Evolutionary conservation across 1,140 invertebrate species (phyloP).

Genomic region (Eueides isabella): DNA sequence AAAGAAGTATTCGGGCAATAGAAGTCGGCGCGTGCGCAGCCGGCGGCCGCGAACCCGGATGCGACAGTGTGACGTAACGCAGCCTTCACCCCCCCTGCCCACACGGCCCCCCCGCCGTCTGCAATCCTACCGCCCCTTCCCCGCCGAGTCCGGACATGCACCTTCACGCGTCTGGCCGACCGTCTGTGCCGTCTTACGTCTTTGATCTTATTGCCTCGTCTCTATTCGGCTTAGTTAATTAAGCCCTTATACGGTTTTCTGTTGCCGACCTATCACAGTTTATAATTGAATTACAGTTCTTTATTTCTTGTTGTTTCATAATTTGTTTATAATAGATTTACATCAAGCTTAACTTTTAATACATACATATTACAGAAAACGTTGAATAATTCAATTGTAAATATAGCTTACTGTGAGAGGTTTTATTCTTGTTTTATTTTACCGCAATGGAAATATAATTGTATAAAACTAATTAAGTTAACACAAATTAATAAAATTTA

Average conservation of each 20-base stretch:
- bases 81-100: slow-evolving; percentile 57
- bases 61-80: slow-evolving; percentile 69
- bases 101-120: slow-evolving; percentile 43
- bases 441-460: slow-evolving; percentile 21
- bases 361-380: not conserved
- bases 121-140: slow-evolving; percentile 40
- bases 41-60: slow-evolving; percentile 77
- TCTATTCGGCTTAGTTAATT: slow-evolving; percentile 56
- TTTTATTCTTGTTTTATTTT: slow-evolving; percentile 2
- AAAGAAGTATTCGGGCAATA: slow-evolving; percentile 26
- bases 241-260: slow-evolving; percentile 50
- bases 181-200: slow-evolving; percentile 57
- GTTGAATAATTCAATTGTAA: not conserved
- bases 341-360: not conserved
- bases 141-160: slow-evolving; percentile 42
- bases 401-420: slow-evolving; percentile 1
- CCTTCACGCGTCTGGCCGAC: slow-evolving; percentile 62
- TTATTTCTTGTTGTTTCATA: slow-evolving; percentile 20
- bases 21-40: slow-evolving; percentile 60
- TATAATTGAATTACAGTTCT: slow-evolving; percentile 29
- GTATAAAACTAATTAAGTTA: slow-evolving; percentile 48
- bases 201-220: slow-evolving; percentile 49
- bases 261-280: slow-evolving; percentile 25
- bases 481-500: slow-evolving; percentile 55
- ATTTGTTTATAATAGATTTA: slow-evolving; percentile 9